Evolutionary conservation across 2,113 vertebrate genomes (phyloP).

Genomic region (Dicentrarchus labrax): DNA sequence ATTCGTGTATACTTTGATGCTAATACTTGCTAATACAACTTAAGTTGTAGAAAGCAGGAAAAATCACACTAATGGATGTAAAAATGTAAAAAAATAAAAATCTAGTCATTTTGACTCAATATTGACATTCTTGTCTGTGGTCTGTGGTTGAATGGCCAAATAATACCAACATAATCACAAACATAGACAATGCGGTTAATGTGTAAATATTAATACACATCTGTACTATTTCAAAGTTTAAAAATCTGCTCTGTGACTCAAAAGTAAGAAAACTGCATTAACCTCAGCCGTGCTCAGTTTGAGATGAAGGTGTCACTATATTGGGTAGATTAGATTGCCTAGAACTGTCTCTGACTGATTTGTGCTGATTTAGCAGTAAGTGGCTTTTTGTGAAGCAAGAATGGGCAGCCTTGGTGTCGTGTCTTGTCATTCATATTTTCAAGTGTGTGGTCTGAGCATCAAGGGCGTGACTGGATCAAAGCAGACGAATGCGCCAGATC

Average conservation of each 20-base stretch:
- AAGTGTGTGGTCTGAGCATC: conserved; percentile 52
- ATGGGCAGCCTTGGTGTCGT: conserved; percentile 26
- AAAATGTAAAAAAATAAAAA: background rate
- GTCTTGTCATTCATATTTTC: conserved; percentile 60
- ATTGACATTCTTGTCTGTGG: background rate
- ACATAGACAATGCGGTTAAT: background rate
- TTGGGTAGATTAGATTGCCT: background rate
- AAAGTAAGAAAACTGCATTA: background rate
- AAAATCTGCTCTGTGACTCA: background rate
- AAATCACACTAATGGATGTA: too few species aligned
- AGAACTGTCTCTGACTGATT: conserved; percentile 4
- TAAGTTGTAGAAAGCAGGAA: too few species aligned
- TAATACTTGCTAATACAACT: too few species aligned
- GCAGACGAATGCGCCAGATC: conserved; percentile 56
- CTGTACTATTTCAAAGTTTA: background rate
- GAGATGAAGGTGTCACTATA: background rate
- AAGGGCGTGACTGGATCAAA: conserved; percentile 63
- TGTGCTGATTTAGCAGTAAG: conserved; percentile 33
- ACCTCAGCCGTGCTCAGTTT: background rate
- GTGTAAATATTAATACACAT: background rate
- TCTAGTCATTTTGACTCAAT: background rate
- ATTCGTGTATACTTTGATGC: too few species aligned
- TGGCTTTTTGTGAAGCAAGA: conserved; percentile 16
- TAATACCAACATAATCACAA: background rate
- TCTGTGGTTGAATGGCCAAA: background rate